Evolutionary conservation across 1,140 invertebrate genomes (phyloP).

Genomic region (Kradibia gibbosae): DNA sequence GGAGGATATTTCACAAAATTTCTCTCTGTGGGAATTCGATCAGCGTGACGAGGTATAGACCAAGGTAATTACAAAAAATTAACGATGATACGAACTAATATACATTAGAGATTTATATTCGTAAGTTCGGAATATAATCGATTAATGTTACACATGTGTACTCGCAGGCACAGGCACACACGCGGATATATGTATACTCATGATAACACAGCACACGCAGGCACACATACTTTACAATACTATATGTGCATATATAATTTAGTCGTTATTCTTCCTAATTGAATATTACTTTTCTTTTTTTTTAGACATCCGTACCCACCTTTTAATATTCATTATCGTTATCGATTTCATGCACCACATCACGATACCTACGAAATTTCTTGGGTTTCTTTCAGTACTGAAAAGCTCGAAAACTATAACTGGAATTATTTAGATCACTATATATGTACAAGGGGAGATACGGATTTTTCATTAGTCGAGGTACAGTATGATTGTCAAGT

Average conservation of each 20-base stretch:
- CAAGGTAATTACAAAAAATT: slow-evolving; percentile 77
- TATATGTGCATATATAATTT: too few species aligned
- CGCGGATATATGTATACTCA: too few species aligned
- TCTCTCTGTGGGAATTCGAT: slow-evolving; percentile 87
- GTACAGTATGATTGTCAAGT: slow-evolving; percentile 72
- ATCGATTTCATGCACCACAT: slow-evolving; percentile 94
- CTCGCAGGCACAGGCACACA: too few species aligned
- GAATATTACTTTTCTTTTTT: slow-evolving; percentile 52
- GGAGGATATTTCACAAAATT: slow-evolving; percentile 95
- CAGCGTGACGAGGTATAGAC: slow-evolving; percentile 92
- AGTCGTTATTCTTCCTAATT: too few species aligned
- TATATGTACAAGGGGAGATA: slow-evolving; percentile 93
- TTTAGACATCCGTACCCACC: slow-evolving; percentile 92
- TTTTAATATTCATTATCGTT: slow-evolving; percentile 91
- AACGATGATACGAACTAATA: too few species aligned
- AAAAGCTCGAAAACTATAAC: slow-evolving; percentile 96
- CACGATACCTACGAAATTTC: slow-evolving; percentile 96
- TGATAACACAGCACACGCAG: too few species aligned
- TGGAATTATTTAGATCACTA: slow-evolving; percentile 99
- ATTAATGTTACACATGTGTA: too few species aligned
- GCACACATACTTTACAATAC: too few species aligned
- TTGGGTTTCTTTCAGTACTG: slow-evolving; percentile 93
- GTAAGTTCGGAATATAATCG: too few species aligned
- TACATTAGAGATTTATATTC: too few species aligned
- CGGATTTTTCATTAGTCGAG: slow-evolving; percentile 89